These are phyloP conservation scores for Dipus sagitta DNA, from an alignment of 2,797 vertebrate genomes.

Conservation along the genomic window DNA sequence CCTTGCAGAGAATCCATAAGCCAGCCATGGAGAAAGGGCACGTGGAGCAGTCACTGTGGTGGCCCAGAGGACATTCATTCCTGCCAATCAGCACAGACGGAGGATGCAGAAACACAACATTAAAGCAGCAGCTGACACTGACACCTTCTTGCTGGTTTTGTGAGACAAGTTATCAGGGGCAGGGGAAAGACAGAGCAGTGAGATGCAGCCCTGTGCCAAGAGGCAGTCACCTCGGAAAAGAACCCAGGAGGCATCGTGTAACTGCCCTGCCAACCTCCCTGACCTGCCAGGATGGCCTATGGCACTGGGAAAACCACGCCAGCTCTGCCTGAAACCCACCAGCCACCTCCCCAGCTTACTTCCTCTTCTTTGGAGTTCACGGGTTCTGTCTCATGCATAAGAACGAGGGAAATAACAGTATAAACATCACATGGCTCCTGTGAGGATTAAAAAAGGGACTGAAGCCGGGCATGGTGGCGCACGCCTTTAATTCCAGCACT, in stretches of 20 bases:
- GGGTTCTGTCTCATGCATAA: background rate
- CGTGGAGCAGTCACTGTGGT: background rate
- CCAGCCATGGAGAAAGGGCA: accelerated
- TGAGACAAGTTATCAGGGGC: background rate
- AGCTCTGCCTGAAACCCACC: background rate
- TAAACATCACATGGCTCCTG: background rate
- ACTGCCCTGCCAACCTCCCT: background rate
- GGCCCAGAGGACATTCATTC: background rate
- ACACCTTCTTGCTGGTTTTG: background rate
- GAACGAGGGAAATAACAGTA: background rate
- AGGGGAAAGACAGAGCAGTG: background rate
- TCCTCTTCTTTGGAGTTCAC: background rate
- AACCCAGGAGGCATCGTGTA: accelerated
- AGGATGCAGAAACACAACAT: background rate
- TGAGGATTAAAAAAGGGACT: background rate
- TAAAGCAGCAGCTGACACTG: background rate
- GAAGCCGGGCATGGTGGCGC: too few species aligned
- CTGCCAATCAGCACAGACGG: background rate
- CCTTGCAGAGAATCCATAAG: background rate
- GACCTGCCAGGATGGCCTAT: too few species aligned
- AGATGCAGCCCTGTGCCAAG: background rate
- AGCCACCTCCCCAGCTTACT: accelerated
- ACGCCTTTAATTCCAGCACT: too few species aligned
- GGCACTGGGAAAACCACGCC: background rate
- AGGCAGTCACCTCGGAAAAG: accelerated